Evolutionary conservation across 2,797 vertebrate species (phyloP).

Genomic region (Hafferia zeledoni): DNA sequence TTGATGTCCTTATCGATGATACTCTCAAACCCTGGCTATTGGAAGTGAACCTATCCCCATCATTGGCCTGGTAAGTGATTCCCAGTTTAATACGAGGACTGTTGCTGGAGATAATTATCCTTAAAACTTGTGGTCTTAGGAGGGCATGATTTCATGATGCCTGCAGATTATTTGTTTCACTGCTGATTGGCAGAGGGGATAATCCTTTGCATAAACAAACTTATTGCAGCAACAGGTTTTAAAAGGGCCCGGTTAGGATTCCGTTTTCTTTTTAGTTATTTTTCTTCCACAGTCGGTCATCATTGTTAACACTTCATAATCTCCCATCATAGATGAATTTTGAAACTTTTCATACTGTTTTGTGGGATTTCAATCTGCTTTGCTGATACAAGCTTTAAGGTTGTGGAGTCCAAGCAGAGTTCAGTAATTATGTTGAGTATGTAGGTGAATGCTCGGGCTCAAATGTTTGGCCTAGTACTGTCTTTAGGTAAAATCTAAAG

Average conservation of each 20-base stretch:
- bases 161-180: background rate
- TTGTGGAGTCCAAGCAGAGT: background rate
- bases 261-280: conserved; percentile 46
- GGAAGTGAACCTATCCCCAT: conserved; percentile 97
- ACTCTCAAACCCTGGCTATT: conserved; percentile 96
- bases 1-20: conserved; percentile 96
- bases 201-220: background rate
- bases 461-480: background rate
- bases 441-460: background rate
- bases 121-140: background rate
- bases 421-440: background rate
- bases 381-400: background rate
- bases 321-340: background rate
- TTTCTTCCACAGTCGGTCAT: background rate
- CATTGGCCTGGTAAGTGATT: conserved; percentile 91
- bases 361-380: background rate
- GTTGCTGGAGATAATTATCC: background rate
- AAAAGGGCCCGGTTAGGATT: conserved; percentile 3
- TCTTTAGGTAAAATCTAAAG: background rate
- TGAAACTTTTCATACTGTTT: background rate
- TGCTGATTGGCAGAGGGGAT: background rate
- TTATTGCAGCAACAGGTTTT: background rate
- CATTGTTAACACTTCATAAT: background rate
- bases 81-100: background rate
- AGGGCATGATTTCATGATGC: background rate